These are phyloP conservation scores for Drosophila bipectinata DNA, from an alignment of 1,140 invertebrate genomes.

Conservation along the genomic window DNA sequence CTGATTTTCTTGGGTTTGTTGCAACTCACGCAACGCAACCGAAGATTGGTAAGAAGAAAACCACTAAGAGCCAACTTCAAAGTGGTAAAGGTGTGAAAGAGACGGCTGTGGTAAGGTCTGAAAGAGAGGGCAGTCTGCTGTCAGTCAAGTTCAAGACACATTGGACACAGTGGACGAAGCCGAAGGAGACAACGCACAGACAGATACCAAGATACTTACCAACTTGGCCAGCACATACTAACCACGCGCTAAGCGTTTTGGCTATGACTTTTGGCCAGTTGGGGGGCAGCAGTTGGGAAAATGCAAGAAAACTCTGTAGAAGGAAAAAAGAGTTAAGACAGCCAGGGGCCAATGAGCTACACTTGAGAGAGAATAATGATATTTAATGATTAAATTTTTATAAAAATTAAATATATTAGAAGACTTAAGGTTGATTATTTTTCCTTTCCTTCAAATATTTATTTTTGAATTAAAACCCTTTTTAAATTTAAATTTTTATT, in stretches of 20 bases:
- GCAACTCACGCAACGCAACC: slow-evolving; percentile 47
- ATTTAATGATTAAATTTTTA: not conserved
- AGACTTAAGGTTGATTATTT: not conserved
- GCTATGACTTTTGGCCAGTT: slow-evolving; percentile 26
- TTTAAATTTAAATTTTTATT: not conserved
- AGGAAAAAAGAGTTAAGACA: slow-evolving; percentile 18
- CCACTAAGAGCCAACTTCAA: slow-evolving; percentile 15
- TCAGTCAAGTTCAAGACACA: slow-evolving; percentile 47
- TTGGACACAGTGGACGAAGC: slow-evolving; percentile 13
- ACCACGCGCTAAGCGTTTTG: slow-evolving; percentile 17
- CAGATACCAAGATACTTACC: not conserved
- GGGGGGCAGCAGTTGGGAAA: slow-evolving; percentile 5
- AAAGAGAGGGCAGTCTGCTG: slow-evolving; percentile 21
- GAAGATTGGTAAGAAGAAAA: slow-evolving; percentile 24
- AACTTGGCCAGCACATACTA: slow-evolving; percentile 1
- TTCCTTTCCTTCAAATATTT: not conserved
- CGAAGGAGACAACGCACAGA: slow-evolving; percentile 32
- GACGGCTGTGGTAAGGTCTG: not conserved
- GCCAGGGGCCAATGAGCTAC: slow-evolving; percentile 1
- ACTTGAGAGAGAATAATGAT: not conserved
- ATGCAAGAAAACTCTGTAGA: slow-evolving; percentile 5
- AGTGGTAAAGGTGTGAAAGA: not conserved
- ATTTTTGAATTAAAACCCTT: not conserved
- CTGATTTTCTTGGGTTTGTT: slow-evolving; percentile 2
- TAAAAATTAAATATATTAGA: not conserved